These are phyloP conservation scores for Aplysia californica DNA, from an alignment of 1,140 invertebrate genomes.

Conservation along the genomic window DNA sequence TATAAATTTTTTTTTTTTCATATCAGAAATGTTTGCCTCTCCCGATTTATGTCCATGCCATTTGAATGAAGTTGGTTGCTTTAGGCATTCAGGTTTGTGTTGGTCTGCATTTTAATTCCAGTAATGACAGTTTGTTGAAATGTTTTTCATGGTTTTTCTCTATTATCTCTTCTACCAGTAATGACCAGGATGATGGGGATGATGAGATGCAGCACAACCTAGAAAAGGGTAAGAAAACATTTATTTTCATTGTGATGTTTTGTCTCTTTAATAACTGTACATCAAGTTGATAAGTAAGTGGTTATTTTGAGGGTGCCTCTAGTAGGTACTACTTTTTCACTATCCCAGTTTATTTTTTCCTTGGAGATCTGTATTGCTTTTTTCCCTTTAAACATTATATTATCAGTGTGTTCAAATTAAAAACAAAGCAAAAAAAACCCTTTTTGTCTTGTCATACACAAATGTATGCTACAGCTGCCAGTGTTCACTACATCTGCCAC, in stretches of 20 bases:
- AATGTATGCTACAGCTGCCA: no score
- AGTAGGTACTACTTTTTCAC: no score
- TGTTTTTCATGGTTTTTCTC: no score
- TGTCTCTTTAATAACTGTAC: background rate
- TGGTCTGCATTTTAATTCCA: background rate
- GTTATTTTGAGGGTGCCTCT: no score
- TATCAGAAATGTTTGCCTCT: background rate
- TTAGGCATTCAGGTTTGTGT: background rate
- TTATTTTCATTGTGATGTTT: background rate
- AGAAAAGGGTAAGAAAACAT: constrained; percentile 37
- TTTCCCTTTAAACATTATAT: no score
- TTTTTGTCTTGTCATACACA: no score
- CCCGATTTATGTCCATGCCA: background rate
- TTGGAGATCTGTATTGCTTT: no score
- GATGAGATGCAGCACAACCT: constrained; percentile 41
- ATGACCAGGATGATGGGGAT: constrained; percentile 33
- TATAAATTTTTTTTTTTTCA: background rate
- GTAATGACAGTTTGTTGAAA: constrained; percentile 1
- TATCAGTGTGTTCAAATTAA: no score
- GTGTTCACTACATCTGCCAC: no score
- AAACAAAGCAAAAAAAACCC: no score
- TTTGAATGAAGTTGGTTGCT: background rate
- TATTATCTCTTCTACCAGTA: constrained; percentile 1
- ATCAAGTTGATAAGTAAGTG: background rate
- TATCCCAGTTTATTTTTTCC: no score